These are phyloP conservation scores for Halcyon smyrnensis DNA, from an alignment of 2,797 vertebrate genomes.

Conservation along the genomic window DNA sequence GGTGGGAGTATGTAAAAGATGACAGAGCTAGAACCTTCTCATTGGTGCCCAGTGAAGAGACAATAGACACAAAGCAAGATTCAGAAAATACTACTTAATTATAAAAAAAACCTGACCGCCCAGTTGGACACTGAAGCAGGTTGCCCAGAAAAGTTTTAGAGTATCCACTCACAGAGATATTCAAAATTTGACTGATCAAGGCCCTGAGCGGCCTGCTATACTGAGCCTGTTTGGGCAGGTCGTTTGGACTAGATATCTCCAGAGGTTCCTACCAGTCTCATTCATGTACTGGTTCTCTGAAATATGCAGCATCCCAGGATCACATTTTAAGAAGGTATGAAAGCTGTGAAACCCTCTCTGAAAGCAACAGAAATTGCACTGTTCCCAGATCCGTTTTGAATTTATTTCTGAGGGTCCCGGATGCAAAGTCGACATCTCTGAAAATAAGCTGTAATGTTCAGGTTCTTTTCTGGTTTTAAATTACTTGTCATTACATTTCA, in stretches of 20 bases:
- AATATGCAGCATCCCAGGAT: not conserved
- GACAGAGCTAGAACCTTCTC: not conserved
- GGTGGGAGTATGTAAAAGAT: not conserved
- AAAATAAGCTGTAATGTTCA: not conserved
- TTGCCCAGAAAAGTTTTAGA: not conserved
- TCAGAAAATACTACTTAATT: not conserved
- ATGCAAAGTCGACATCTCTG: not conserved
- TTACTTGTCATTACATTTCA: not conserved
- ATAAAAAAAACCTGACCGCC: not conserved
- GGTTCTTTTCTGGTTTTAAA: not conserved
- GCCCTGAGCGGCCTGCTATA: not conserved
- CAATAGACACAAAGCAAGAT: not conserved
- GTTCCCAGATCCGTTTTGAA: not conserved
- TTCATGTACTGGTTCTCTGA: rapidly evolving
- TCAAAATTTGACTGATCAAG: rapidly evolving
- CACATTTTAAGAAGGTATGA: not conserved
- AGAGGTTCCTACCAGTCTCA: not conserved
- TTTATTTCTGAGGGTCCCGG: not conserved
- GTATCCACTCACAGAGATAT: rapidly evolving
- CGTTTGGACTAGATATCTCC: not conserved
- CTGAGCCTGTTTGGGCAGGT: not conserved
- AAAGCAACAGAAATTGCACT: not conserved
- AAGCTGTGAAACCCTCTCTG: no score
- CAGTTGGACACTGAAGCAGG: rapidly evolving
- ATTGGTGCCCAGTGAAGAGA: rapidly evolving